phyloP scores from a whole-genome alignment of 2,888 invertebrate genomes.

The Megamerina dolium region DNA sequence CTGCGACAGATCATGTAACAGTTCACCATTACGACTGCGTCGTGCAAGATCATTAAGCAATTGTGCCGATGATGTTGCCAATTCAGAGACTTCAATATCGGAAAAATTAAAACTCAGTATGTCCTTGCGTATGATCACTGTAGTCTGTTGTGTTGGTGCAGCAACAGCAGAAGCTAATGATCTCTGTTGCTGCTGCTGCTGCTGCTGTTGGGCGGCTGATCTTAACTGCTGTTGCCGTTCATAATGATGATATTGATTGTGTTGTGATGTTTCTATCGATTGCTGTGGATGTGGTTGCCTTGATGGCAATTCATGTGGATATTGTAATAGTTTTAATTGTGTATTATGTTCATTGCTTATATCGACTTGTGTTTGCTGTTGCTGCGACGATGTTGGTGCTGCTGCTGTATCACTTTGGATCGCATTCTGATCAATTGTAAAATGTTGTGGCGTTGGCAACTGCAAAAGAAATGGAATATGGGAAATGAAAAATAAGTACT shows the following conservation, averaged over 20 bases:
- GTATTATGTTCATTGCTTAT: conserved; percentile 13
- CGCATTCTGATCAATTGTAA: conserved; percentile 6
- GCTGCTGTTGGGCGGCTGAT: too few species aligned
- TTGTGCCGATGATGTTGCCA: conserved; percentile 38
- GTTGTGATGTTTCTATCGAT: conserved; percentile 4
- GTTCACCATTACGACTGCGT: conserved; percentile 43
- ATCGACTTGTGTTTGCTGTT: conserved; percentile 7
- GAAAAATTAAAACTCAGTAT: conserved; percentile 48
- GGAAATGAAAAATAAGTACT: too few species aligned
- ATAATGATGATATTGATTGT: conserved; percentile 17
- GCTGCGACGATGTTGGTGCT: conserved; percentile 1
- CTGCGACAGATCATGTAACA: conserved; percentile 45
- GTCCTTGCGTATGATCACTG: conserved; percentile 48
- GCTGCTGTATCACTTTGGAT: neutral
- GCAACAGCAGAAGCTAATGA: conserved; percentile 10
- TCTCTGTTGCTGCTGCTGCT: conserved; percentile 9
- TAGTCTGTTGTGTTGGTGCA: conserved; percentile 29
- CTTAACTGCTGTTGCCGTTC: conserved; percentile 16
- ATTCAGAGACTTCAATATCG: conserved; percentile 45
- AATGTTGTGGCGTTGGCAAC: conserved; percentile 25
- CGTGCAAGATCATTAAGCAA: conserved; percentile 39
- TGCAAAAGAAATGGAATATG: conserved; percentile 14
- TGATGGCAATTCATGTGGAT: conserved; percentile 2
- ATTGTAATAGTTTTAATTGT: conserved; percentile 2
- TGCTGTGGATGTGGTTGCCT: conserved; percentile 3